Base-by-base conservation (phyloP, 2,888 invertebrate species). In the Sabatieria punctata region DNA sequence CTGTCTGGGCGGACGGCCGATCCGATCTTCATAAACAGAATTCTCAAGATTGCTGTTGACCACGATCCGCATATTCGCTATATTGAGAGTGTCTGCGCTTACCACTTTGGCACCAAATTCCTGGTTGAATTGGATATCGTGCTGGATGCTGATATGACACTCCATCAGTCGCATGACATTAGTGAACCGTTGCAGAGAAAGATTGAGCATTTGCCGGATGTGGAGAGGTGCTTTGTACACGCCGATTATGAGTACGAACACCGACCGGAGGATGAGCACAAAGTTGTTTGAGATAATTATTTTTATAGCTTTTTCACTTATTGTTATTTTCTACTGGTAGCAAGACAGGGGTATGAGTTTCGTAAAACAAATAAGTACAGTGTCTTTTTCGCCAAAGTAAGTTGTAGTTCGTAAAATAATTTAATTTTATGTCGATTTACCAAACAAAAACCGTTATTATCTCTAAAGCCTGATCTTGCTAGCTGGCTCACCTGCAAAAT, bases 161-260 rank as follows among this genome's bases (percentile, higher is more conserved):
- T 72, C 25, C 55, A 57, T 15, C 63, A 66, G 49, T 65, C 71
- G 0, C 72, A 72, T 49, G 68, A 72, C 55, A 70, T 73, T 45
- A 66, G 66, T 2, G 71, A 72, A 56, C 56, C 63, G 1, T 59
- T 72, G 30, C 72, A 71, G 55, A 65, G 65, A 49, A 69, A 69
- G 53, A 58, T 72, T 35, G 72, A 72, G 54, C 54, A 60, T 13
- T 52, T 72, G 40, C 59, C 61, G 13, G 65, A 68, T 47, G 70
- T 72, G 1, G 71, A 72, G 50, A 54, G 72, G 43, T 70, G 71
- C 0, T 73, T 73, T 55, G 71, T 72, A 0, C 72, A 73, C 55
- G 56, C 69, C 11, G 72, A 72, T 55, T 71, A 70, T 53, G 71
- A 71, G 52, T 63, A 60, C 40, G 62, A 63, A 2, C 71, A 71